Base-by-base conservation (phyloP, 2,113 vertebrate genomes). In the Phaethon lepturus region DNA sequence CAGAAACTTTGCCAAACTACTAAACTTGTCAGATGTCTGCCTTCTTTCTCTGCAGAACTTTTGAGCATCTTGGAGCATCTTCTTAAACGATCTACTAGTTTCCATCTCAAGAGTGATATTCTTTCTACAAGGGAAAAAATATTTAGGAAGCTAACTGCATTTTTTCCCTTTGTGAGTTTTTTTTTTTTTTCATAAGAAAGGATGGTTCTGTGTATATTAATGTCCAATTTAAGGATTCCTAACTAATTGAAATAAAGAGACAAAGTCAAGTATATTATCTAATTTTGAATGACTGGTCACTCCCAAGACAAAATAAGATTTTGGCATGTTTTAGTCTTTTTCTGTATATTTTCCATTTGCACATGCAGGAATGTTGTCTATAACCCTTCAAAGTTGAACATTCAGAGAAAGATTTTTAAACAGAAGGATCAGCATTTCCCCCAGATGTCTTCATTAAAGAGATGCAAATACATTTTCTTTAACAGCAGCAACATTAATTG, bases 401-500 rank as follows among this genome's bases (percentile, higher is more conserved):
- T 49, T 64, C 58, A 71, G 86, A 96, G 66, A 69, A 94, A 81
- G 60, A 92, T 80, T 94, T 96, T 91, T 91, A 92, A 93, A 75
- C 52, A 86, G 19, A 94, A 92, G 86, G 80, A 92, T 93, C 82
- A 86, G 64, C 90, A 80, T 85, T 97, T 97, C 86, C 72, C 82
- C 92, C 93, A 78, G 90, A 92, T 96, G 86, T 82, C 83, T 79
- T 91, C 90, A 89, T 64, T 92, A 97, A 95, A 95, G 90, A 73
- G 35, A 90, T 84, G 90, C 94, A 95, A 96, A 96, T 95, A 89
- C n/a, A 79, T 96, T 95, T 95, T 89, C 75, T 88, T 96, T 91
- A 94, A 52, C 86, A 92, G 90, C 95, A 95, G 73, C 88, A 96
- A 93, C 92, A 96, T 97, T 92, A 97, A 96, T 96, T 97, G 63